A percentile compares a stretch with the other conserved stretches of the same genome.
phyloP scores from a whole-genome alignment of 2,113 vertebrate species.

The Tetrao urogallus region DNA sequence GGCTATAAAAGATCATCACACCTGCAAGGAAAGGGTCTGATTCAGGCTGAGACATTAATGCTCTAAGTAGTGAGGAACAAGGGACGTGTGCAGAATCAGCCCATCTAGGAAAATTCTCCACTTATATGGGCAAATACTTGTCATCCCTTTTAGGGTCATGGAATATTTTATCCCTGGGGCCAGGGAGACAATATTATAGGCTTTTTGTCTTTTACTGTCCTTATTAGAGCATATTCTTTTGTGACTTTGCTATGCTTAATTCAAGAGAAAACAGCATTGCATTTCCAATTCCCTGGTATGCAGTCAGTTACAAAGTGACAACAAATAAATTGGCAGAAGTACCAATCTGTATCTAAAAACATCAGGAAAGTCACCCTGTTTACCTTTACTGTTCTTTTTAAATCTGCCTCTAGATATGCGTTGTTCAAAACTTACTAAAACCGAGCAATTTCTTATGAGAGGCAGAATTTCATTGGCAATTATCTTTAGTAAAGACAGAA shows the following conservation, averaged over 20 bases:
- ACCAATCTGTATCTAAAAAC: not conserved
- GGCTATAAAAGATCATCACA: not conserved
- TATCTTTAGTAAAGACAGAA: not conserved
- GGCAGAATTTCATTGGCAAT: not conserved
- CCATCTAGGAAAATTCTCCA: not conserved
- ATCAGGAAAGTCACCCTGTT: not conserved
- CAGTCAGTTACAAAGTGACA: not conserved
- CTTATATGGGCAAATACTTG: conserved; percentile 49
- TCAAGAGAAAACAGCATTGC: not conserved
- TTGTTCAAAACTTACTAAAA: not conserved
- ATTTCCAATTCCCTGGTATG: not conserved
- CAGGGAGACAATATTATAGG: conserved; percentile 11
- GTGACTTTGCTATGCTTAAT: not conserved
- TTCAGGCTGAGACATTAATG: not conserved
- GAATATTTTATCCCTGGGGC: conserved; percentile 20
- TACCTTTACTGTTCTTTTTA: not conserved
- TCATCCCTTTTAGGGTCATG: conserved; percentile 6
- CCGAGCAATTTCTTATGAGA: not conserved
- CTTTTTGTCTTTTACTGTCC: conserved; percentile 38
- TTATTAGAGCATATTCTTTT: conserved; percentile 57
- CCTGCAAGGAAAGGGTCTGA: not conserved
- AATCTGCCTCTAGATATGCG: not conserved
- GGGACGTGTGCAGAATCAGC: not conserved
- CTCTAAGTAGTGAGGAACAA: not conserved
- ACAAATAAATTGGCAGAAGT: not conserved